Evolutionary conservation across 2,113 vertebrate genomes (phyloP), one percentile per base, ranked within the genome.

Genomic region (Pterophyllum scalare): DNA sequence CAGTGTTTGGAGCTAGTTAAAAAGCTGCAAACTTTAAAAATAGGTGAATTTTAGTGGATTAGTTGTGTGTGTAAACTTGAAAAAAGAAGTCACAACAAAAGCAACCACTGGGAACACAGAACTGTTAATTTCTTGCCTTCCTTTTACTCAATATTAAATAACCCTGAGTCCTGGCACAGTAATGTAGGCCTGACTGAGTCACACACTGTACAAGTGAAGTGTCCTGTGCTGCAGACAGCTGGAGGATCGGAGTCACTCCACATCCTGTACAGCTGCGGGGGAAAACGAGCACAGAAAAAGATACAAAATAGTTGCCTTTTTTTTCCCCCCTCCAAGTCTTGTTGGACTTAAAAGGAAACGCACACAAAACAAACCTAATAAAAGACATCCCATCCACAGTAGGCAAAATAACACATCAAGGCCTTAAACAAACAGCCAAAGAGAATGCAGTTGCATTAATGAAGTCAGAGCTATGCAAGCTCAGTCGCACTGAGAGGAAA

Each of bases 191-290:
- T 33, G 56, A 79, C 54, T 85, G 91, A 91, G 80, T 90, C 86
- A 88, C 72, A 85, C 70, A 79, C 83, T 82, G 60, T 65, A 90
- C 80, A 83, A 82, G 56, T 83, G 79, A 77, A 85, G 75, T 56
- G 78, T 89, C 82, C 75, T 85, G 81, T 78, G 77, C 80, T 86
- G 62, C 76, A 84, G 89, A 94, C 90, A 90, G 90, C 88, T 77
- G 86, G 75, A 83, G 59, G 60, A 80, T n/a, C 85, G 81, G 88
- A 87, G 79, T 86, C 65, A 72, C 20, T 88, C 81, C 87, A 88
- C 86, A 91, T 94, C 91, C 92, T 90, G 90, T 82, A 54, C 88
- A 88, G 89, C 89, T 92, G 91, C 79, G 84, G 77, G 77, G 82
- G 35, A 84, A 92, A 89, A 89, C 67, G 17, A 75, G 81, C 72